Conservation (phyloP, 2,113 vertebrate genomes). For the Phrynocephalus versicolor region DNA sequence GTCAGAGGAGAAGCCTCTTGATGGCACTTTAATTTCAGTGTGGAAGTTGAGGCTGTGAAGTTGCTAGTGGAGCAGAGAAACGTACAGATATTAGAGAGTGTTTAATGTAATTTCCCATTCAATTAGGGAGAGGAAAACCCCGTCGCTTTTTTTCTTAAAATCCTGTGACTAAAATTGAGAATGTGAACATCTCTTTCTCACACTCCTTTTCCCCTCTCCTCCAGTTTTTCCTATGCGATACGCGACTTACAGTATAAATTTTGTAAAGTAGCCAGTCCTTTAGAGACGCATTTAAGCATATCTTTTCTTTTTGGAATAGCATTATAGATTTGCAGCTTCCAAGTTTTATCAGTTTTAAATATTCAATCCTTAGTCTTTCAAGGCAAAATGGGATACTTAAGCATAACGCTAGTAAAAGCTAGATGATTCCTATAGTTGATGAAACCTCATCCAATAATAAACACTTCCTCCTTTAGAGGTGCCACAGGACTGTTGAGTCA, state of each 20-base stretch:
- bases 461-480: neutral
- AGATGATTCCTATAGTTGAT: neutral
- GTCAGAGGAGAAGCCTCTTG: neutral
- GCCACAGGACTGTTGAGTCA: too few relatives aligned
- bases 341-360: neutral
- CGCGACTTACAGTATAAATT: neutral
- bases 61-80: neutral
- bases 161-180: neutral
- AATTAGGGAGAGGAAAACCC: neutral
- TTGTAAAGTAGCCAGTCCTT: neutral
- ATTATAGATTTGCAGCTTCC: neutral
- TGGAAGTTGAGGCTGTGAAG: neutral
- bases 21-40: neutral
- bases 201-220: neutral
- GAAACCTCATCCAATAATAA: neutral
- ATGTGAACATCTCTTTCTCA: rapidly evolving
- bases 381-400: neutral
- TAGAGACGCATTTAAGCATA: neutral
- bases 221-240: neutral
- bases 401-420: neutral
- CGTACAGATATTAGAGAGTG: neutral
- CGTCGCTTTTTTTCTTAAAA: neutral
- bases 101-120: rapidly evolving
- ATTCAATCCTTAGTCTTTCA: neutral
- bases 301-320: neutral